These are phyloP conservation scores for Eurytoma californica DNA, from an alignment of 2,888 invertebrate species.

Conservation along the genomic window DNA sequence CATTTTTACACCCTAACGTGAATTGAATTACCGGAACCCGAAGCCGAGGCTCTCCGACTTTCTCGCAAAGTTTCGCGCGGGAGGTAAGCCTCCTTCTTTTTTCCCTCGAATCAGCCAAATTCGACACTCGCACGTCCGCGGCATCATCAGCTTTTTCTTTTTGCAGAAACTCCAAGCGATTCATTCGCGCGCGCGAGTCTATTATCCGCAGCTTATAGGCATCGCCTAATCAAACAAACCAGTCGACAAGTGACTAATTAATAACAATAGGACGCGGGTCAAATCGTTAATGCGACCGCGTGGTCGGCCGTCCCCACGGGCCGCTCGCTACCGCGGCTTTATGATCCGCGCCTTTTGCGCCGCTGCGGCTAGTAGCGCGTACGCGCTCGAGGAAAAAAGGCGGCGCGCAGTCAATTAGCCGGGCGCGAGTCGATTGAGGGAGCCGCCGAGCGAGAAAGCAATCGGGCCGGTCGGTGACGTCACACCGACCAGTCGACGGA, in stretches of 20 bases:
- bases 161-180: no score
- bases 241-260: neutral
- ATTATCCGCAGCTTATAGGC: no score
- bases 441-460: conserved; percentile 9
- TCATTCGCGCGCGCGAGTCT: no score
- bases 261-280: neutral
- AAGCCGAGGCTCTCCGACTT: no score
- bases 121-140: no score
- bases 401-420: conserved; percentile 5
- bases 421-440: neutral
- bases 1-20: no score
- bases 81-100: no score
- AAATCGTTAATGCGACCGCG: neutral
- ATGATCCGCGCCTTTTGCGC: conserved; percentile 16
- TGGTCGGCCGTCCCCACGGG: neutral
- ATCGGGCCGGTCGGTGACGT: conserved; percentile 7
- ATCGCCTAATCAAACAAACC: neutral
- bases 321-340: neutral
- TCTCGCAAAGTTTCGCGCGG: no score
- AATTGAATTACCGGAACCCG: no score
- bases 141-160: no score
- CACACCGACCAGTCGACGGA: neutral
- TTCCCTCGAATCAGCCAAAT: no score
- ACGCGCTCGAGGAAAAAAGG: conserved; percentile 21
- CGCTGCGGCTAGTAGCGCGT: conserved; percentile 10